Evolutionary conservation across 2,888 invertebrate genomes (phyloP).

Genomic region (Heliconius sara): DNA sequence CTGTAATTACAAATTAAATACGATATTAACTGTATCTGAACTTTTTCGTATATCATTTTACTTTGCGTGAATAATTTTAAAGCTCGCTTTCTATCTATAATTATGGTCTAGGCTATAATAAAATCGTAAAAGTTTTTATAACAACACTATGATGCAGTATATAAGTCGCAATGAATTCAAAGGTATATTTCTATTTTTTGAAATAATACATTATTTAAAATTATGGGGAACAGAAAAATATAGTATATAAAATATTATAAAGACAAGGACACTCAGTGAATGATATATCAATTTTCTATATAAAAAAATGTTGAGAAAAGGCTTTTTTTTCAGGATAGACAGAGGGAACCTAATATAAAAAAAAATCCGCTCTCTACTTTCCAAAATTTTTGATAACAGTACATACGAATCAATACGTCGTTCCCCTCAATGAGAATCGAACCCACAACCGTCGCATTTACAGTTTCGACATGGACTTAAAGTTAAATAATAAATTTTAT

Average conservation of each 20-base stretch:
- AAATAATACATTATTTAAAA: too few relatives aligned
- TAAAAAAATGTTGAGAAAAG: background rate
- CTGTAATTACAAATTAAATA: background rate
- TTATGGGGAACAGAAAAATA: too few relatives aligned
- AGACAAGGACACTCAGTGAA: too few relatives aligned
- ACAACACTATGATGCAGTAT: background rate
- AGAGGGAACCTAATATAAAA: background rate
- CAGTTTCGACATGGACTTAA: background rate
- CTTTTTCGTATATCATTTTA: conserved; percentile 1
- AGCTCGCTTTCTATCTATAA: background rate
- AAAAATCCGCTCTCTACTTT: background rate
- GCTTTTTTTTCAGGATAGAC: background rate
- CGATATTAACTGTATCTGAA: background rate
- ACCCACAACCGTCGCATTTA: background rate
- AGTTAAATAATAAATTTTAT: background rate
- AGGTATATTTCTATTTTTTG: too few relatives aligned
- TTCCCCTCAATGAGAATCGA: background rate
- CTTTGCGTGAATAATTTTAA: conserved; percentile 1
- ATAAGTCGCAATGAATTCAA: too few relatives aligned
- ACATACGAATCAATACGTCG: background rate
- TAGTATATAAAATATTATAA: too few relatives aligned
- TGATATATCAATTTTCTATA: too few relatives aligned
- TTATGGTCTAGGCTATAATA: background rate
- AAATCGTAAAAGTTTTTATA: background rate
- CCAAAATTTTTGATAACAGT: background rate